Base-by-base conservation (phyloP, 1,140 invertebrate genomes). In the Panagrolaimus sp. region DNA sequence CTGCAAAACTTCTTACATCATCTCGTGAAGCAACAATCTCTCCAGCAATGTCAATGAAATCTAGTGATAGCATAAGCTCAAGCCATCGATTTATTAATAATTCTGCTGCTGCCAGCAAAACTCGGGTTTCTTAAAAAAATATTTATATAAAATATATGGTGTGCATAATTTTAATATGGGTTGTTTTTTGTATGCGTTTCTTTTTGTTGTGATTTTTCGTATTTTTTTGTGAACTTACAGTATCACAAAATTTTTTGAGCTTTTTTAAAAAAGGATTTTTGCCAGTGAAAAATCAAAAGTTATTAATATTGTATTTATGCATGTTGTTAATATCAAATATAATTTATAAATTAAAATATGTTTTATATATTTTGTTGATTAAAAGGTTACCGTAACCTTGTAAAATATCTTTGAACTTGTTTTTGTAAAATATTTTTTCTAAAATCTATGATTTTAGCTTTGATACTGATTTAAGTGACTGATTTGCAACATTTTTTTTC, bases 391-490 rank as follows among this genome's bases (percentile, higher is more conserved):
- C 52, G 69, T 48, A 68, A 12, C 32, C 15, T 43, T 46, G 47
- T 47, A 38, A 63, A 43, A 47, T 69, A 44, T 46, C 21, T 7
- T 67, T 38, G 65, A 6, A 15, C 1, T n/a, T 45, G n/a, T 69
- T 10, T 65, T 45, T 43, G 26, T 44, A 43, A 26, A 46, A 43
- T 70, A 26, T 8, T 45, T 71, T 71, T 15, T 32, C n/a, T n/a
- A n/a, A n/a, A n/a, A 24, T 9, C 32, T 44, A 43, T 43, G 32
- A 15, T 72, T 66, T 21, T n/a, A n/a, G n/a, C n/a, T 14, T 3
- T 67, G 9, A 0, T 43, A 5, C 69, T 55, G 43, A 24, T 48
- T n/a, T n/a, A n/a, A n/a, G n/a, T n/a, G n/a, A 32, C 15, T 48
- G 7, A n/a, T 47, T 9, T 24, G 2, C 10, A 63, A 52, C 24